These are phyloP conservation scores for Chelidonichthys spinosus DNA, from an alignment of 2,797 vertebrate species.

Conservation along the genomic window DNA sequence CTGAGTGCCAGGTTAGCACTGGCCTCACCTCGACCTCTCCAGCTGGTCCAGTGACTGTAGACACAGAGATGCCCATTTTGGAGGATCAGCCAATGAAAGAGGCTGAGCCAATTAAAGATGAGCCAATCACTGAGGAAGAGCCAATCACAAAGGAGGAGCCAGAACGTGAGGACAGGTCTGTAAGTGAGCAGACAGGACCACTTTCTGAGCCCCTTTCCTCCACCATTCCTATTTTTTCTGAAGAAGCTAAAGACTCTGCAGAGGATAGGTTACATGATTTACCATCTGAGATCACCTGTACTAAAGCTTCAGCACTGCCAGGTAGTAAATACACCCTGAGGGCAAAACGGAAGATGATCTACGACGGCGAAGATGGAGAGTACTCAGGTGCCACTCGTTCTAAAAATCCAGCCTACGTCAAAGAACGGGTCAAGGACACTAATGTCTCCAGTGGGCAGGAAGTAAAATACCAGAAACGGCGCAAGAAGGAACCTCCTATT, in stretches of 20 bases:
- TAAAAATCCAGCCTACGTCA: constrained; percentile 85
- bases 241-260: constrained; percentile 41
- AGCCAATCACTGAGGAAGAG: background rate
- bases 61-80: constrained; percentile 45
- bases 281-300: constrained; percentile 78
- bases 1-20: constrained; percentile 78
- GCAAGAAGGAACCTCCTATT: constrained; percentile 94
- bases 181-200: constrained; percentile 41
- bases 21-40: constrained; percentile 61
- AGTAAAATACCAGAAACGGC: constrained; percentile 90
- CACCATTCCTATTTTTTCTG: constrained; percentile 16
- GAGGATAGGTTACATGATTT: constrained; percentile 73
- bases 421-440: constrained; percentile 70
- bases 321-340: constrained; percentile 97
- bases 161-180: constrained; percentile 27
- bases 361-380: constrained; percentile 90
- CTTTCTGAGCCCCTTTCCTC: constrained; percentile 22
- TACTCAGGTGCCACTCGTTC: constrained; percentile 81
- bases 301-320: constrained; percentile 88
- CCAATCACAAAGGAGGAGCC: constrained; percentile 21
- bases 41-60: constrained; percentile 34
- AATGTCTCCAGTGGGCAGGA: constrained; percentile 57
- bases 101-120: constrained; percentile 26
- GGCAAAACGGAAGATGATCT: constrained; percentile 93
- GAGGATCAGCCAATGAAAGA: constrained; percentile 39